phyloP scores from a whole-genome alignment of 2,797 vertebrate genomes.

The Gobionotothen gibberifrons region DNA sequence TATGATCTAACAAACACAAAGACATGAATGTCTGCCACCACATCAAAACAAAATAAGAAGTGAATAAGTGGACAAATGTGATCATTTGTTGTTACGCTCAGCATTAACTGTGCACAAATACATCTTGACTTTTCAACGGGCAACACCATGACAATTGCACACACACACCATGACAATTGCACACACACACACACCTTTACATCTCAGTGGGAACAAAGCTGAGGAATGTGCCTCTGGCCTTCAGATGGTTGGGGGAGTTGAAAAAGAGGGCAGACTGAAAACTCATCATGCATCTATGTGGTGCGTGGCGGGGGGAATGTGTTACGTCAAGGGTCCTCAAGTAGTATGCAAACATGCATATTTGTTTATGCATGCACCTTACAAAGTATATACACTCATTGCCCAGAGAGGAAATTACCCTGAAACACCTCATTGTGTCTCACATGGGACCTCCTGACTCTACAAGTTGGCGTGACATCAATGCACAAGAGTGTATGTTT shows the following conservation, averaged over 20 bases:
- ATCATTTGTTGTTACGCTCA: not conserved
- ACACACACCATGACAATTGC: constrained; percentile 1
- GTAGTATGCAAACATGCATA: constrained; percentile 19
- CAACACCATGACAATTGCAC: constrained; percentile 1
- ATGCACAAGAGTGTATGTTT: not conserved
- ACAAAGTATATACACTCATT: constrained; percentile 22
- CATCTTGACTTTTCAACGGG: not conserved
- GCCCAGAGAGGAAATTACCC: constrained; percentile 44
- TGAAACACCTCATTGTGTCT: constrained; percentile 43
- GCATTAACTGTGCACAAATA: not conserved
- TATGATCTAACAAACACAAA: not conserved
- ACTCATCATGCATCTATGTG: constrained; percentile 9
- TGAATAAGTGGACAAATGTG: not conserved
- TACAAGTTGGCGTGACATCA: constrained; percentile 15
- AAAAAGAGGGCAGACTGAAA: constrained; percentile 14
- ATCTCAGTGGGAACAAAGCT: constrained; percentile 51
- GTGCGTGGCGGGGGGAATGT: constrained; percentile 9
- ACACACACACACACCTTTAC: constrained; percentile 38
- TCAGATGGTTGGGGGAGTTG: constrained; percentile 44
- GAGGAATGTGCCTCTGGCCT: constrained; percentile 63
- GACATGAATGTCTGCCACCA: not conserved
- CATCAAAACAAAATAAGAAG: not conserved
- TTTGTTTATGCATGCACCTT: constrained; percentile 37
- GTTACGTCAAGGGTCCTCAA: constrained; percentile 41
- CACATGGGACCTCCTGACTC: constrained; percentile 22